Base-by-base conservation (phyloP, 2,113 vertebrate species). In the Hemiprocne comata region DNA sequence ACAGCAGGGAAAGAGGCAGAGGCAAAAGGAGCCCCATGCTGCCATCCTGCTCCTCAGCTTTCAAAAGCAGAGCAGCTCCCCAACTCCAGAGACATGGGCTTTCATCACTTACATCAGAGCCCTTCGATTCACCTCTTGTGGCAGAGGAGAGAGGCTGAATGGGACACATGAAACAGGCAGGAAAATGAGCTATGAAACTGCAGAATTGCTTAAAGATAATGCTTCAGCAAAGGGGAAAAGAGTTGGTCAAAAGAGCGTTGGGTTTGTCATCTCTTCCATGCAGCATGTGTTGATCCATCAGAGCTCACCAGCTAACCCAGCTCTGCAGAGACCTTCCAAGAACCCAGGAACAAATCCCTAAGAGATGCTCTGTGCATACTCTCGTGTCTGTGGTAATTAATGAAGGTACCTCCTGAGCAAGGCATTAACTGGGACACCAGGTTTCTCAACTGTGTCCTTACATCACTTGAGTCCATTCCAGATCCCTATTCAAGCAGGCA, bases 341-440 rank as follows among this genome's bases (percentile, higher is more conserved):
- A 21, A 17, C 10, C 66, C 10, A 10, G 42, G 26, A 23, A 36
- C 11, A 62, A 50, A 42, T 6, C 31, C 31, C 12, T 1, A 13
- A 8, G 42, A 55, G 29, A 17, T 21, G 17, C 24, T 34, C 24
- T 36, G 8, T 13, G 12, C 40, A 25, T 6, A 8, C 6, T 1
- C 11, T 15, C 6, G 1, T 11, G 9, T 31, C 28, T 18, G 12
- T 38, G 9, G 17, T 0, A 0, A 51, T 50, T n/a, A 15, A 53
- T 20, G 25, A 8, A 40, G 29, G 38, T 9, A 53, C 18, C 29
- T 12, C 55, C 26, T 6, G 25, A 40, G 15, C 20, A 20, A 61
- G 53, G 16, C 3, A 3, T 34, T 3, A 67, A 55, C 23, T 9
- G 19, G 29, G 40, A 36, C 31, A 23, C 0, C 0, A 51, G 14